Conservation (phyloP, 1,140 invertebrate species). For the Mactra quadrangularis region DNA sequence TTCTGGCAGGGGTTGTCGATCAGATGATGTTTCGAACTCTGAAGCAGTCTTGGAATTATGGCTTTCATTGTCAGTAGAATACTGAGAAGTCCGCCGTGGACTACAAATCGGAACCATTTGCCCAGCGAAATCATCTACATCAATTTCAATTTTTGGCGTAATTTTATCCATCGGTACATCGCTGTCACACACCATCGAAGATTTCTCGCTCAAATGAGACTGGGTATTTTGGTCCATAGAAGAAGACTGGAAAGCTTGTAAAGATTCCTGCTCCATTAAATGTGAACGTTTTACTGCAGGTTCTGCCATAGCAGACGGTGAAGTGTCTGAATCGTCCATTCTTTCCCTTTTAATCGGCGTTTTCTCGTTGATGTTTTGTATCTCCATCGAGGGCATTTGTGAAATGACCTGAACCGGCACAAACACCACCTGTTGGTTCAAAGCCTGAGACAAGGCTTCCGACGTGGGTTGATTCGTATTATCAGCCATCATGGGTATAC, state of each 20-base stretch:
- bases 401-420: too few relatives aligned
- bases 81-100: too few relatives aligned
- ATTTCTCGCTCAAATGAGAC: too few relatives aligned
- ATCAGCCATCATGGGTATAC: neutral
- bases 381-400: neutral
- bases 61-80: neutral
- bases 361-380: neutral
- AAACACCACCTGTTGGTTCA: neutral
- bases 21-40: neutral
- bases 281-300: neutral
- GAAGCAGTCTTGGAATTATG: too few relatives aligned
- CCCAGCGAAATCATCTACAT: conserved; percentile 81
- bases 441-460: neutral
- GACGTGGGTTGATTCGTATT: neutral
- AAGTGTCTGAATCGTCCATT: neutral
- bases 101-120: neutral
- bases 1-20: conserved; percentile 1
- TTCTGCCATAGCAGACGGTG: neutral
- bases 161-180: conserved; percentile 29
- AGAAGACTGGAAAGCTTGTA: neutral
- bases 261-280: neutral
- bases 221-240: neutral
- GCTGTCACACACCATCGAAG: neutral
- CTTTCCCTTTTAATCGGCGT: conserved; percentile 6
- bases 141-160: conserved; percentile 40